Base-by-base conservation (phyloP, 2,888 invertebrate species). In the Rhagium mordax region DNA sequence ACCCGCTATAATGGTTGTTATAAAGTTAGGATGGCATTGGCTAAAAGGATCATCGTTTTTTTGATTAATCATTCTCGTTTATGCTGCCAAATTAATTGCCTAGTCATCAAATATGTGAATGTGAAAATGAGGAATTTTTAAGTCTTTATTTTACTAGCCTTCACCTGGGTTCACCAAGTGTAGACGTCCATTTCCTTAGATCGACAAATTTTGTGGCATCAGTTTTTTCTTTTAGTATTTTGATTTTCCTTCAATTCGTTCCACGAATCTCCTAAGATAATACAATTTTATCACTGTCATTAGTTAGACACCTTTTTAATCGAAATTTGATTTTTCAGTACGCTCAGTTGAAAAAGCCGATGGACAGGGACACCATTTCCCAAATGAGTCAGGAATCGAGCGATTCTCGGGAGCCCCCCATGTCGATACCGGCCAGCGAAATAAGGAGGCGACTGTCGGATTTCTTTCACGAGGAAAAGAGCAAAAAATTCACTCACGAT, bases 361-460 rank as follows among this genome's bases (percentile, higher is more conserved):
- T 90, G 80, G 94, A 94, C 81, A 89, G 94, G 75, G 96, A 96
- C 87, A 94, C 95, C 71, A 93, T 98, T 77, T 98, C 98, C 3
- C 97, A 98, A 90, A 93, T 98, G 89, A 94, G 95, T 75, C 92
- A 94, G 82, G 96, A 96, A 83, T 95, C 95, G 24, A 94, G 93
- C 84, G 95, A 95, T 87, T 95, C 94, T 70, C 87, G 91, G 20
- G 91, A 91, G 85, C 91, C 92, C 5, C 90, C 93, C 29, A 92
- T 94, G 83, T 93, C 94, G 81, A 93, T 95, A 79, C 93, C 94
- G 69, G 96, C 97, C 29, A 95, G 95, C 53, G 97, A 98, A 83
- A 96, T 98, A 81, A 90, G 97, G 57, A 90, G 95, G 66, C 89
- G 97, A 71, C 89, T 97, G 62, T 95, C 94, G 0, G 95, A 96